These are phyloP conservation scores for Sebastolobus altivelis DNA, from an alignment of 2,797 vertebrate species.

Conservation along the genomic window DNA sequence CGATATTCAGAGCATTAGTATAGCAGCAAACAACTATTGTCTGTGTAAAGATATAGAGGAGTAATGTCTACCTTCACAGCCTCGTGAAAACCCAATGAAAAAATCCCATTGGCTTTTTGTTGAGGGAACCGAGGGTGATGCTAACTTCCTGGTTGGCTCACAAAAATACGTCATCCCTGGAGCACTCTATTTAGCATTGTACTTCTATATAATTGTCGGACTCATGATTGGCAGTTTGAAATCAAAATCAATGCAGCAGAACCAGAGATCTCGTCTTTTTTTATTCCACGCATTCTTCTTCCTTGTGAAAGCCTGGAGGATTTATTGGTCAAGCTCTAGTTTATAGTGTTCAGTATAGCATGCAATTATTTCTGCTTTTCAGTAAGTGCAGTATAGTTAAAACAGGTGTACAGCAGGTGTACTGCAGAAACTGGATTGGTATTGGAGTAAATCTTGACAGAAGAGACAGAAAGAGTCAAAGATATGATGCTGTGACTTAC, in stretches of 20 bases:
- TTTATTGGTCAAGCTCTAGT: neutral
- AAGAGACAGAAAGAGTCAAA: neutral
- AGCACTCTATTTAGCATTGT: neutral
- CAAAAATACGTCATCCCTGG: too few relatives aligned
- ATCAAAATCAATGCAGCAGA: neutral
- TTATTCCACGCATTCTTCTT: neutral
- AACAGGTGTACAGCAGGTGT: neutral
- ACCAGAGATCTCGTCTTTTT: neutral
- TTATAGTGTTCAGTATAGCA: neutral
- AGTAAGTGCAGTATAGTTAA: neutral
- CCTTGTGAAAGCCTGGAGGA: neutral
- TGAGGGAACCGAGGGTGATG: too few relatives aligned
- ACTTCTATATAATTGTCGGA: neutral
- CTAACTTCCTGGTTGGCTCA: too few relatives aligned
- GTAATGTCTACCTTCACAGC: too few relatives aligned
- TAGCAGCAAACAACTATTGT: too few relatives aligned
- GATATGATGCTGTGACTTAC: neutral
- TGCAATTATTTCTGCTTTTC: neutral
- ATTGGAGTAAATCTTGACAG: neutral
- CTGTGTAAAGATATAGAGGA: too few relatives aligned
- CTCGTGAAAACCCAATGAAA: too few relatives aligned
- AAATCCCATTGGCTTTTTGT: too few relatives aligned
- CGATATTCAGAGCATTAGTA: too few relatives aligned
- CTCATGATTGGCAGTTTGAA: neutral
- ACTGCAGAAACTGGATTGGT: neutral